A percentile compares a stretch with the other conserved stretches of the same genome.
Evolutionary conservation across 2,888 invertebrate genomes (phyloP).

Genomic region (Onthophagus sagittarius): DNA sequence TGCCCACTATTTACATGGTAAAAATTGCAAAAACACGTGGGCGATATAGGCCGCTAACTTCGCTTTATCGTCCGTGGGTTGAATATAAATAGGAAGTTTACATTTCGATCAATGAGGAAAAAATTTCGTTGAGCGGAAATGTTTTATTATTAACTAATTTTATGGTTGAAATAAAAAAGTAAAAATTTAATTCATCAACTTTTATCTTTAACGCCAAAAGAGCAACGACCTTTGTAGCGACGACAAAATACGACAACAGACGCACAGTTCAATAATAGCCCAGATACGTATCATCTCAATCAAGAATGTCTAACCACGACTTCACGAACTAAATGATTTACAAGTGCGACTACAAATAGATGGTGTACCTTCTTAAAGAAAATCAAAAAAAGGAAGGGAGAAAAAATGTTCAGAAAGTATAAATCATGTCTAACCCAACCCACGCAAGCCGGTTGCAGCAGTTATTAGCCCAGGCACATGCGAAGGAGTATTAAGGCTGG

Average conservation of each 20-base stretch:
- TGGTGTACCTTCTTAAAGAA: neutral
- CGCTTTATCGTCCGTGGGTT: neutral
- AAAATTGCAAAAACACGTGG: neutral
- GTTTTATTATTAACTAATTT: neutral
- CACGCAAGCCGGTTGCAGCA: neutral
- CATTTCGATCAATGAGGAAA: neutral
- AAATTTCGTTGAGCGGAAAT: neutral
- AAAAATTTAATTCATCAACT: neutral
- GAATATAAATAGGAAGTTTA: neutral
- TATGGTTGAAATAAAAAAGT: neutral
- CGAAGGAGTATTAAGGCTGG: conserved; percentile 31
- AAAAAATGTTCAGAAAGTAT: neutral
- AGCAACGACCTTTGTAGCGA: neutral
- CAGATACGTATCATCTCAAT: neutral
- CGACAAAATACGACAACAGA: neutral
- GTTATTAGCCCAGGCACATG: conserved; percentile 19
- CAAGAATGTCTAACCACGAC: neutral
- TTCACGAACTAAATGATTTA: neutral
- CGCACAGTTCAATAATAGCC: neutral
- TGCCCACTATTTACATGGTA: neutral
- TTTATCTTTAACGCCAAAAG: neutral
- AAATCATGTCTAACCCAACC: neutral
- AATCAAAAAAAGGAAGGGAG: neutral
- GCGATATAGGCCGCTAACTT: neutral
- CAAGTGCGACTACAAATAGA: neutral